phyloP scores from a whole-genome alignment of 2,888 invertebrate genomes.

The Iselma pallidipennis region DNA sequence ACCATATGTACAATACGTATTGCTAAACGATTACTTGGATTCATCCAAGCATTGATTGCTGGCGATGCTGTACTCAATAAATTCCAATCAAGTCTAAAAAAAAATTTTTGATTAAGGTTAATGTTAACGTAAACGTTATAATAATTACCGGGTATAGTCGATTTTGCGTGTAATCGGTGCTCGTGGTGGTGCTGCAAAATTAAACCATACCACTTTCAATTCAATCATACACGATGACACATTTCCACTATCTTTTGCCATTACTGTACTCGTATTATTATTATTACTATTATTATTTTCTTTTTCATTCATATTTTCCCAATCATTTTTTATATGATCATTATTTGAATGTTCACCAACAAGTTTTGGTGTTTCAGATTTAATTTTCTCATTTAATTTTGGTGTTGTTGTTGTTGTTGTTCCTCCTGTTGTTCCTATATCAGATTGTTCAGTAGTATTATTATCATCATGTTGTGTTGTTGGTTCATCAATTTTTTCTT shows the following conservation, averaged over 20 bases:
- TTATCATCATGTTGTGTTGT: slow-evolving; percentile 31
- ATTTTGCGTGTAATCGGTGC: slow-evolving; percentile 93
- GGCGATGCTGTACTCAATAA: slow-evolving; percentile 93
- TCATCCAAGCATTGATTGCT: slow-evolving; percentile 97
- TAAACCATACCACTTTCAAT: slow-evolving; percentile 92
- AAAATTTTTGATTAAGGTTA: neutral
- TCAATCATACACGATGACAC: slow-evolving; percentile 87
- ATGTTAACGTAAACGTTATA: neutral
- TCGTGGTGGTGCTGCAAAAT: slow-evolving; percentile 95
- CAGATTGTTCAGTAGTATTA: slow-evolving; percentile 18
- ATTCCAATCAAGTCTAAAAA: slow-evolving; percentile 88
- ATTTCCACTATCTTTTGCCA: slow-evolving; percentile 70
- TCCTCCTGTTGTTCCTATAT: slow-evolving; percentile 27
- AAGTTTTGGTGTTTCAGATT: slow-evolving; percentile 31
- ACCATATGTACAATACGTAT: slow-evolving; percentile 82
- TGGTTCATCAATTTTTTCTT: neutral
- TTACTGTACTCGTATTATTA: slow-evolving; percentile 21
- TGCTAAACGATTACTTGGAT: slow-evolving; percentile 89
- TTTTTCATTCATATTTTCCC: slow-evolving; percentile 14
- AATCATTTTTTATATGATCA: slow-evolving; percentile 16
- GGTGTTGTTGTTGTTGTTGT: slow-evolving; percentile 36
- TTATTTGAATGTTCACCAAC: slow-evolving; percentile 3
- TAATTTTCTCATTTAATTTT: slow-evolving; percentile 31
- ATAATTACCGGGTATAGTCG: slow-evolving; percentile 79
- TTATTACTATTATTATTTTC: slow-evolving; percentile 11